These are phyloP conservation scores for Rhaphigaster nebulosa DNA, from an alignment of 2,888 invertebrate genomes.

Conservation along the genomic window DNA sequence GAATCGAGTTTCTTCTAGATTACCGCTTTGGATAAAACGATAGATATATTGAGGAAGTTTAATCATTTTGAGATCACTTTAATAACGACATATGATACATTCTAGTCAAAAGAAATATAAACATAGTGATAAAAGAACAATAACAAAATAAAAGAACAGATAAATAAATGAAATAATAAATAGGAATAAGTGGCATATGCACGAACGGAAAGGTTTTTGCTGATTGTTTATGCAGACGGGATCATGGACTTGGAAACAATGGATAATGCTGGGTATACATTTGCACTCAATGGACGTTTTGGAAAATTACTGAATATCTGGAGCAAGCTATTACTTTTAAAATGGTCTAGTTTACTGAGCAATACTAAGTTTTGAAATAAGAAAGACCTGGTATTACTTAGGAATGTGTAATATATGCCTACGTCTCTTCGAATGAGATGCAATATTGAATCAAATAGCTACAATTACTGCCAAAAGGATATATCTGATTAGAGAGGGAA, in stretches of 20 bases:
- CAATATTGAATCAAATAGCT: neutral
- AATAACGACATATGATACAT: neutral
- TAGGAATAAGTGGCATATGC: neutral
- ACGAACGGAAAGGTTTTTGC: neutral
- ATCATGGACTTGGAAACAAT: slow-evolving; percentile 53
- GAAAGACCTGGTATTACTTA: neutral
- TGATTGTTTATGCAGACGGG: slow-evolving; percentile 39
- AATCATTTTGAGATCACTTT: neutral
- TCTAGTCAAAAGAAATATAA: no score
- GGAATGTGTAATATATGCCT: neutral
- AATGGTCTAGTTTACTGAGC: neutral
- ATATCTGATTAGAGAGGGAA: neutral
- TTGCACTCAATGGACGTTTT: slow-evolving; percentile 52
- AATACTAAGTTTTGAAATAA: slow-evolving; percentile 12
- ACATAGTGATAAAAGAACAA: no score
- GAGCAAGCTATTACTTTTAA: slow-evolving; percentile 28
- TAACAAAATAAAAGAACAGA: neutral
- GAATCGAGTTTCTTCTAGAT: slow-evolving; percentile 3
- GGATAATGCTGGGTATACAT: slow-evolving; percentile 42
- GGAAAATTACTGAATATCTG: slow-evolving; percentile 50
- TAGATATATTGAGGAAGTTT: neutral
- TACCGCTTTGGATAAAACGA: neutral
- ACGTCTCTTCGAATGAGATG: neutral
- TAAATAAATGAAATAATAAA: neutral
- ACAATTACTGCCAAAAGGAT: neutral